These are phyloP conservation scores for Mustela nigripes DNA, from an alignment of 2,113 vertebrate species.

Conservation along the genomic window DNA sequence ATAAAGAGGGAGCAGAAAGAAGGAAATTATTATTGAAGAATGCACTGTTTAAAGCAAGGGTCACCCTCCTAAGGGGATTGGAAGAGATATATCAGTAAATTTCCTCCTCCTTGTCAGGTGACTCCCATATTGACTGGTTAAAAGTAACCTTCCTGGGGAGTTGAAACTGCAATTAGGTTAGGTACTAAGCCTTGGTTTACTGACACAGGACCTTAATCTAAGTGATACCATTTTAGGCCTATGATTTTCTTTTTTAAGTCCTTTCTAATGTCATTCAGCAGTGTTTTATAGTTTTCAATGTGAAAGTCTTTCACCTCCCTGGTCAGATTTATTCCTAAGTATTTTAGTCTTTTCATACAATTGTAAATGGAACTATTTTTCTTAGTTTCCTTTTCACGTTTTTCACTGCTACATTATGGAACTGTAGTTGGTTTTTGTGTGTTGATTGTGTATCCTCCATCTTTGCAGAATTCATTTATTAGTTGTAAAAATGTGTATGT, in stretches of 20 bases:
- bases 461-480: neutral
- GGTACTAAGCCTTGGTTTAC: neutral
- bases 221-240: neutral
- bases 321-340: slow-evolving; percentile 2
- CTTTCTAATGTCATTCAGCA: neutral
- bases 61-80: neutral
- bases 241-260: neutral
- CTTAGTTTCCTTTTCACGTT: slow-evolving; percentile 9
- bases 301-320: neutral
- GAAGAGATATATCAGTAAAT: neutral
- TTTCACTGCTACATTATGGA: neutral
- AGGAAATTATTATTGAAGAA: neutral
- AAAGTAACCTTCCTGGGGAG: neutral
- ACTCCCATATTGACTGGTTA: neutral
- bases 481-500: neutral
- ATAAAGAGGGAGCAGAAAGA: neutral
- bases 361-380: slow-evolving; percentile 5
- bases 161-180: neutral
- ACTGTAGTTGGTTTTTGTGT: neutral
- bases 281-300: neutral
- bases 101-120: neutral
- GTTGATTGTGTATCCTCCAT: neutral
- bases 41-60: neutral
- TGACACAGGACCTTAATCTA: neutral
- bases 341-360: slow-evolving; percentile 4